Evolutionary conservation across 37 sponge, comb jelly and placozoan species (phyloP).

Genomic region (Haliclona indistincta): DNA sequence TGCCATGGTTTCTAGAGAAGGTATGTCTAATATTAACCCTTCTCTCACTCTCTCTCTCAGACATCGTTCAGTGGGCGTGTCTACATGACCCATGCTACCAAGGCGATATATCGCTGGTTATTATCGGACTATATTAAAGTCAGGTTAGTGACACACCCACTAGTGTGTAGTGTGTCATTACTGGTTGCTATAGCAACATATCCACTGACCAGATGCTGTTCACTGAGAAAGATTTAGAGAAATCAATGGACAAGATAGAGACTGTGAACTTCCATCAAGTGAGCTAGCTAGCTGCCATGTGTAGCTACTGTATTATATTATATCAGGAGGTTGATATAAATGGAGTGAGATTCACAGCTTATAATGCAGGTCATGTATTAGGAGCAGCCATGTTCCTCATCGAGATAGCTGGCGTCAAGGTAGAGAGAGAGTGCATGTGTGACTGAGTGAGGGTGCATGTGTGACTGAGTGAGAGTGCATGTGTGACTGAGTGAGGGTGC

Average conservation of each 20-base stretch:
- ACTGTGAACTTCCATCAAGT: constrained; percentile 96
- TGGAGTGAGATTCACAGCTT: constrained; percentile 95
- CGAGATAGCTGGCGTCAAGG: constrained; percentile 98
- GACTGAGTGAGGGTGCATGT: too few species aligned
- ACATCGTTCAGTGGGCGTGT: constrained; percentile 94
- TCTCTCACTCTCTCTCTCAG: constrained; percentile 21
- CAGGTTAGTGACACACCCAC: constrained; percentile 55
- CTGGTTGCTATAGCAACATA: constrained; percentile 86
- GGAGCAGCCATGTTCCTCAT: constrained; percentile 99
- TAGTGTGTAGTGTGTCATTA: not conserved
- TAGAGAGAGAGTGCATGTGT: too few species aligned
- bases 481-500: too few species aligned
- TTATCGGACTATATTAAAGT: constrained; percentile 99
- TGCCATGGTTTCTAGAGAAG: constrained; percentile 98
- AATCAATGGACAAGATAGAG: constrained; percentile 95
- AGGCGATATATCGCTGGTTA: constrained; percentile 98
- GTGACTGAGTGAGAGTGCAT: too few species aligned
- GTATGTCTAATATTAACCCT: constrained; percentile 10
- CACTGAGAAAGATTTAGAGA: constrained; percentile 96
- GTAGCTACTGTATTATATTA: not conserved
- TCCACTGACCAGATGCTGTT: constrained; percentile 91
- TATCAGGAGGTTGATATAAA: constrained; percentile 89
- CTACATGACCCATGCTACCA: constrained; percentile 99
- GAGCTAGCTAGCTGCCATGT: not conserved
- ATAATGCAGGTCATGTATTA: constrained; percentile 97